Evolutionary conservation across 1,140 invertebrate genomes (phyloP).

Genomic region (Macrobrachium nipponense): DNA sequence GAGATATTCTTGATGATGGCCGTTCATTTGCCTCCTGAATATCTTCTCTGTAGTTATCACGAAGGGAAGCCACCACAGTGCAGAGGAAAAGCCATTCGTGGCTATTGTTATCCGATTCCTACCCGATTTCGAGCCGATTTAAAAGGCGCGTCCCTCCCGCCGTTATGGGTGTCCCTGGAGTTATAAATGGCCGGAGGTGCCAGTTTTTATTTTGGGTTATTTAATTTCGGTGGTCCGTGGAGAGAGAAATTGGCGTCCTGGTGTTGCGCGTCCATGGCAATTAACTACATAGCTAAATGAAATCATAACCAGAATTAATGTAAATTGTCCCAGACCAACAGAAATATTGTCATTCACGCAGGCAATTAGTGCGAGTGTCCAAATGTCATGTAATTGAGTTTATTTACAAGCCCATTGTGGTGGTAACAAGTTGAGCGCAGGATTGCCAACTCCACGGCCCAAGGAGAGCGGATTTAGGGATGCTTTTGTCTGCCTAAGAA

Average conservation of each 20-base stretch:
- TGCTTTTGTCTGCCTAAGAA: not conserved
- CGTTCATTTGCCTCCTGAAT: too few species aligned
- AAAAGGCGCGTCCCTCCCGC: slow-evolving; percentile 24
- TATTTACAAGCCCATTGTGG: slow-evolving; percentile 53
- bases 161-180: slow-evolving; percentile 18
- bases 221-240: slow-evolving; percentile 41
- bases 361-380: slow-evolving; percentile 47
- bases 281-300: slow-evolving; percentile 55
- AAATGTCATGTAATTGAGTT: slow-evolving; percentile 56
- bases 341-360: slow-evolving; percentile 56
- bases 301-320: slow-evolving; percentile 58
- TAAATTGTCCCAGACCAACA: slow-evolving; percentile 53
- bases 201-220: slow-evolving; percentile 56
- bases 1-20: too few species aligned
- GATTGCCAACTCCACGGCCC: slow-evolving; percentile 17
- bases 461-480: not conserved
- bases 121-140: slow-evolving; percentile 39
- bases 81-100: slow-evolving; percentile 20
- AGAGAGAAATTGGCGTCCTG: slow-evolving; percentile 28
- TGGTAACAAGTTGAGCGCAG: slow-evolving; percentile 41
- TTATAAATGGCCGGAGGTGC: slow-evolving; percentile 48
- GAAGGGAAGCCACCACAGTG: too few species aligned
- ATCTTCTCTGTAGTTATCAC: too few species aligned
- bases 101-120: slow-evolving; percentile 49
- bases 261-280: slow-evolving; percentile 19